phyloP scores from a whole-genome alignment of 1,140 invertebrate species.

The Solen grandis region DNA sequence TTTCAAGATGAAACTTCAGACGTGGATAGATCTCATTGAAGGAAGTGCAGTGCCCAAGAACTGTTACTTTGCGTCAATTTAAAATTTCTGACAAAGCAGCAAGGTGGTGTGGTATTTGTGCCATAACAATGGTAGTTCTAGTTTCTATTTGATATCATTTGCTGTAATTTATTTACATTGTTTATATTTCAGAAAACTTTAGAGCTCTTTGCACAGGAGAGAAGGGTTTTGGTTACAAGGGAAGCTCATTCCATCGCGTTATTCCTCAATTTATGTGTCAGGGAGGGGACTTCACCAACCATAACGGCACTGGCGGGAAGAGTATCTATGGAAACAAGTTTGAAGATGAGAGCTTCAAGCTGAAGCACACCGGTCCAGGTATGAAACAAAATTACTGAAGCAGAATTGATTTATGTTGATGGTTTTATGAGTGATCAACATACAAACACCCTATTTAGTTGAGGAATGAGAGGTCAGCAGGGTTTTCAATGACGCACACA shows the following conservation, averaged over 20 bases:
- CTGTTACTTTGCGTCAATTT: no score
- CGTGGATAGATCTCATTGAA: no score
- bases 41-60: no score
- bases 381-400: no score
- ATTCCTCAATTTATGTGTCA: slow-evolving; percentile 87
- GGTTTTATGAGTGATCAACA: no score
- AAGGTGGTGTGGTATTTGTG: slow-evolving; percentile 75
- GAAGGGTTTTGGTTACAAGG: slow-evolving; percentile 88
- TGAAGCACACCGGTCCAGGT: slow-evolving; percentile 96
- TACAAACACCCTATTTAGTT: no score
- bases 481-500: no score
- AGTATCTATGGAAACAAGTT: slow-evolving; percentile 98
- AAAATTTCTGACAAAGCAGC: slow-evolving; percentile 64
- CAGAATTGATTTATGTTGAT: no score
- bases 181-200: slow-evolving; percentile 87
- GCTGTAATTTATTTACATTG: no score
- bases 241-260: slow-evolving; percentile 84
- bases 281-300: slow-evolving; percentile 92
- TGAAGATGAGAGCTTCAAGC: slow-evolving; percentile 96
- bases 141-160: no score
- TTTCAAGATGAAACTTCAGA: no score
- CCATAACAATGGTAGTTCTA: neutral
- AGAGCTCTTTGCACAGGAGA: slow-evolving; percentile 95
- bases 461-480: no score
- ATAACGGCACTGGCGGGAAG: slow-evolving; percentile 85